phyloP scores from a whole-genome alignment of 1,140 invertebrate species.

The Diorhabda sublineata region DNA sequence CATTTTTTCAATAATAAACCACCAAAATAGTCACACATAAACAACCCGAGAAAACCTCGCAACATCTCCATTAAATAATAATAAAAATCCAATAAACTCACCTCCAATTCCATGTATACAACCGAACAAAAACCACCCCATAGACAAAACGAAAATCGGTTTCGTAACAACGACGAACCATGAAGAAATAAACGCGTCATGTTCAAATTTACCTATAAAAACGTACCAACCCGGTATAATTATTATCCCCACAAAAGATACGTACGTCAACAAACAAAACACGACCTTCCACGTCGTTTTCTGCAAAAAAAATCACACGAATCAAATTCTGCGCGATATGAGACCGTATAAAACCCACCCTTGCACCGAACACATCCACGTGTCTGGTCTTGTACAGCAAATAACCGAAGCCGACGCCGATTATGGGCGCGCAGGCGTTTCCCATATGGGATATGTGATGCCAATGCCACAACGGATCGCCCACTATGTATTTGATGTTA shows the following conservation, averaged over 20 bases:
- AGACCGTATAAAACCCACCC: constrained; percentile 16
- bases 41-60: too few relatives aligned
- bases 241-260: constrained; percentile 7
- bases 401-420: constrained; percentile 33
- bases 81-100: constrained; percentile 25
- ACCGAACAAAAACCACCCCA: constrained; percentile 25
- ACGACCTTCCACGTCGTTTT: not conserved
- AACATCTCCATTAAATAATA: not conserved
- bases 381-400: constrained; percentile 25
- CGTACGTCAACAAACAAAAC: constrained; percentile 14
- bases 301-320: constrained; percentile 5
- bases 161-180: constrained; percentile 23
- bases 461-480: constrained; percentile 23
- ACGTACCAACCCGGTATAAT: constrained; percentile 19
- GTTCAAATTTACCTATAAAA: not conserved
- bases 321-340: not conserved
- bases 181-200: constrained; percentile 23
- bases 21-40: too few relatives aligned
- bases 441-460: constrained; percentile 19
- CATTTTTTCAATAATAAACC: too few relatives aligned
- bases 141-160: constrained; percentile 26
- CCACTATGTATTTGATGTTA: constrained; percentile 15
- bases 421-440: constrained; percentile 24
- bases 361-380: constrained; percentile 16
- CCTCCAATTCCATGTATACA: constrained; percentile 30